Evolutionary conservation across 1,140 invertebrate genomes (phyloP).

Genomic region (Teleogryllus occipitalis): DNA sequence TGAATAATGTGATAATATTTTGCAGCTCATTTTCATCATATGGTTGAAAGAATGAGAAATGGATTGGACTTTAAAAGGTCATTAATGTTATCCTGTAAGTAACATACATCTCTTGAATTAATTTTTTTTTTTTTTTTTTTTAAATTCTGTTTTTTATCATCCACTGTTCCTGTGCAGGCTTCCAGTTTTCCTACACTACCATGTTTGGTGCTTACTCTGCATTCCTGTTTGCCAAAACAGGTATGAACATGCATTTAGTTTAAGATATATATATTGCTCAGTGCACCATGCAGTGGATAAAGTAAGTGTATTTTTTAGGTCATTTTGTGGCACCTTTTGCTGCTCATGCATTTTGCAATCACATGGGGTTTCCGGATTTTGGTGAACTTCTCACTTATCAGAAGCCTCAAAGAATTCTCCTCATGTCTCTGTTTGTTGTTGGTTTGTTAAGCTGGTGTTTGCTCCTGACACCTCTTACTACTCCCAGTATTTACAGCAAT

Average conservation of each 20-base stretch:
- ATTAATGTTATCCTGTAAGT: constrained; percentile 58
- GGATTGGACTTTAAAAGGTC: constrained; percentile 59
- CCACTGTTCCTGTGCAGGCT: constrained; percentile 48
- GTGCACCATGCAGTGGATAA: background rate
- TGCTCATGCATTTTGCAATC: constrained; percentile 90
- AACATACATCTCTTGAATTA: background rate
- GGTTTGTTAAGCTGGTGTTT: constrained; percentile 72
- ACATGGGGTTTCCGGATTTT: constrained; percentile 91
- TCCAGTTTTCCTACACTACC: constrained; percentile 86
- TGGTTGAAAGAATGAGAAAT: constrained; percentile 66
- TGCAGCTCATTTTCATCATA: constrained; percentile 86
- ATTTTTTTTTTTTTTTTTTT: background rate
- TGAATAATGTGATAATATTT: constrained; percentile 25
- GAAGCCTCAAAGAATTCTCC: constrained; percentile 48
- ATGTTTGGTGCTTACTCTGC: constrained; percentile 90
- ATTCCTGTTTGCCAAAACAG: constrained; percentile 72
- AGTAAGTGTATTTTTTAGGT: constrained; percentile 43
- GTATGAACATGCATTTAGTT: constrained; percentile 31
- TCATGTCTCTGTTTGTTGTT: constrained; percentile 60
- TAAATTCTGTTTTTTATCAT: constrained; percentile 18
- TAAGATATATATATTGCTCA: background rate
- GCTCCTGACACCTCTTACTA: constrained; percentile 67
- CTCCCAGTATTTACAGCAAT: constrained; percentile 68
- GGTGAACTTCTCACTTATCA: constrained; percentile 62
- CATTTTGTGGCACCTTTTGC: constrained; percentile 82